These are phyloP conservation scores for Protonibea diacanthus DNA, from an alignment of 2,797 vertebrate genomes.

Conservation along the genomic window DNA sequence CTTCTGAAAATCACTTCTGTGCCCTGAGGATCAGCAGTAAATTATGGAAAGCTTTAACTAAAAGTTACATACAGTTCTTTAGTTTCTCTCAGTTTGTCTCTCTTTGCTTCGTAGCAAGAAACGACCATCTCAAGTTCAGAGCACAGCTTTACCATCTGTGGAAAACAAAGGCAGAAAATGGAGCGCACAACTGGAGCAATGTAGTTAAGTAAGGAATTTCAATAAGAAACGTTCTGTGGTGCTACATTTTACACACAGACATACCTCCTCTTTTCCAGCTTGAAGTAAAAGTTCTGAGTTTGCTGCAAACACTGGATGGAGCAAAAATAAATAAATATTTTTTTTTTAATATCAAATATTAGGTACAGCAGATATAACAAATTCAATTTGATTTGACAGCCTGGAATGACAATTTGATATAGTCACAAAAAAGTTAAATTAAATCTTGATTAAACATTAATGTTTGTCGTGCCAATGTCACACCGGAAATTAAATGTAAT, in stretches of 20 bases:
- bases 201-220: neutral
- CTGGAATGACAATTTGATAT: neutral
- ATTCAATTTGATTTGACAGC: neutral
- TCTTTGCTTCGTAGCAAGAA: conserved; percentile 82
- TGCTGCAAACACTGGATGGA: conserved; percentile 74
- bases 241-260: conserved; percentile 14
- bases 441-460: conserved; percentile 12
- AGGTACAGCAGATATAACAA: neutral
- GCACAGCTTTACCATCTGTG: conserved; percentile 88
- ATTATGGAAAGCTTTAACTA: neutral
- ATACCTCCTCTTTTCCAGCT: conserved; percentile 83
- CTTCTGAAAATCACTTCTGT: neutral
- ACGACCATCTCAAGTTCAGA: conserved; percentile 88
- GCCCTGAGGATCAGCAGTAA: neutral
- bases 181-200: neutral
- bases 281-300: conserved; percentile 82
- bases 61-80: conserved; percentile 88
- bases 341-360: neutral
- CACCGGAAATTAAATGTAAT: neutral
- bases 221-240: neutral
- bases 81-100: conserved; percentile 85
- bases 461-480: neutral
- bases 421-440: conserved; percentile 4
- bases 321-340: neutral
- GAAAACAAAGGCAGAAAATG: conserved; percentile 14